Evolutionary conservation across 2,888 invertebrate genomes (phyloP).

Genomic region (Cinara cedri): DNA sequence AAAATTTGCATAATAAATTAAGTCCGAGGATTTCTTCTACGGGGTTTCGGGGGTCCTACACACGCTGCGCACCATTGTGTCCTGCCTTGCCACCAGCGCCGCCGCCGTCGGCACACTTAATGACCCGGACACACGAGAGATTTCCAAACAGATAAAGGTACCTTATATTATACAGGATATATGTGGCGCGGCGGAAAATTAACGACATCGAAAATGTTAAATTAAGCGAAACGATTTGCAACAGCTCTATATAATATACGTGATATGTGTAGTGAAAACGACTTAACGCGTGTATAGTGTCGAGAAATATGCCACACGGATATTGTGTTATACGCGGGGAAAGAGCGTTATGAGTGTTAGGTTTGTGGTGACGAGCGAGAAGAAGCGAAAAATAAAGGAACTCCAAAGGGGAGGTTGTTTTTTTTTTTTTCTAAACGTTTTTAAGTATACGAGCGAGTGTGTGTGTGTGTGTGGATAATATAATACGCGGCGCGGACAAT

Average conservation of each 20-base stretch:
- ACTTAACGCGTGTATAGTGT: neutral
- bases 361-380: too few relatives aligned
- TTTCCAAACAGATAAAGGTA: slow-evolving; percentile 51
- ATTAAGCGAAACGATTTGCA: slow-evolving; percentile 44
- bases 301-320: neutral
- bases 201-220: slow-evolving; percentile 55
- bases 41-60: slow-evolving; percentile 34
- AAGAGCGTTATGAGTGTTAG: too few relatives aligned
- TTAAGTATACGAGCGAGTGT: neutral
- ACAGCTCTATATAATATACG: neutral
- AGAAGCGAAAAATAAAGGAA: slow-evolving; percentile 15
- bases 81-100: neutral
- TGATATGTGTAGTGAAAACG: neutral
- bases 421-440: slow-evolving; percentile 47
- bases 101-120: slow-evolving; percentile 40
- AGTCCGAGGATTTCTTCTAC: slow-evolving; percentile 56
- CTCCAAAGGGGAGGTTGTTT: slow-evolving; percentile 35
- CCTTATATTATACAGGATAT: slow-evolving; percentile 10
- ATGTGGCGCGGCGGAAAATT: slow-evolving; percentile 19
- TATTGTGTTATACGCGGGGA: too few relatives aligned
- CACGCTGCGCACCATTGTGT: slow-evolving; percentile 23
- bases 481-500: slow-evolving; percentile 43
- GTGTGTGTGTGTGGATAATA: neutral
- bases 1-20: slow-evolving; percentile 57
- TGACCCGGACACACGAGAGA: slow-evolving; percentile 54